Evolutionary conservation across 30 jellyfish, hydroid and myxozoan species (phyloP), one percentile per base, ranked within the genome.

Genomic region (Catostylus mosaicus): DNA sequence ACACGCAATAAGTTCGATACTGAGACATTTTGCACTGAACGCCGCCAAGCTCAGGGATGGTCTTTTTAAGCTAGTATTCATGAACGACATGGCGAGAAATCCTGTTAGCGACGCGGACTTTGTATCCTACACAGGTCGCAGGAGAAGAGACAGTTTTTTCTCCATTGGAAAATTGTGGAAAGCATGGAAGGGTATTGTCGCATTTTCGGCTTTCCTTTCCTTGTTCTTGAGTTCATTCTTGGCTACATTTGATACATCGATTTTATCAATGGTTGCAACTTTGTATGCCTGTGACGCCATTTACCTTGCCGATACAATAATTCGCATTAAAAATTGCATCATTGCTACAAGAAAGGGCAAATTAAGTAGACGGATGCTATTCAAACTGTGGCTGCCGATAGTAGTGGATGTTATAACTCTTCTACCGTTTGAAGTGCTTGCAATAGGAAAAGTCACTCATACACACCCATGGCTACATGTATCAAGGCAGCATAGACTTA

Each of bases 381-480:
- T 26, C 37, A n/a, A 9, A 18, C 4, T 59, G 80, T 68, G 80
- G 63, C 14, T 18, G 37, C 57, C 61, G 20, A 11, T 68, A 20
- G 5, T 38, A 20, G 2, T 68, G 8, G 80, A 68, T n/a, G n/a
- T 68, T 36, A 3, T 68, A 0, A 23, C 80, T 14, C 37, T 68
- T 30, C 4, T 68, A 36, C 80, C 80, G 65, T 8, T 68, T 32
- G 80, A 68, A 30, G 1, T 68, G 23, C 4, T 68, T 20, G 65
- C 80, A 12, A 10, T 36, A 4, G 65, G 43, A 36, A 37, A 68
- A 23, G 71, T 59, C 6, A 34, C 64, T 2, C 26, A 64, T 33
- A 23, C 65, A 20, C 57, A 38, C 2, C 80, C 80, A 1, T 68
- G 80, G 80, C 34, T 68, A 20, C 65, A 68, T 37, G 61, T 23